Percentiles rank a stretch among this genome's conserved stretches.
These are phyloP conservation scores for Eupristina koningsbergeri DNA, from an alignment of 1,140 invertebrate genomes.

Conservation along the genomic window DNA sequence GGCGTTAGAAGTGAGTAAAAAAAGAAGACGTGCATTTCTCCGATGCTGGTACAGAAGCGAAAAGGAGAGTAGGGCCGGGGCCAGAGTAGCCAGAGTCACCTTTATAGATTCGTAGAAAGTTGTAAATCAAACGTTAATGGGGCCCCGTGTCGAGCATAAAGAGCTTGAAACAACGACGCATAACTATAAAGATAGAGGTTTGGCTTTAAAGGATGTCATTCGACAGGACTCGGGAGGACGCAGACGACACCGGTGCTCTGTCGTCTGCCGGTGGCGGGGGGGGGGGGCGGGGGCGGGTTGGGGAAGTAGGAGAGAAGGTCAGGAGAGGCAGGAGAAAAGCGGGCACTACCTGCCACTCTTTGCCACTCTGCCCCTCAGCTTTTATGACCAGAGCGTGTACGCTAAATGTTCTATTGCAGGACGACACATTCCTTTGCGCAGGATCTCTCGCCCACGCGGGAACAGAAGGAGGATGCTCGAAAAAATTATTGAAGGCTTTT, in stretches of 20 bases:
- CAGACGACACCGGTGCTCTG: background rate
- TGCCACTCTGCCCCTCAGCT: conserved; percentile 37
- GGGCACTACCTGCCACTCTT: background rate
- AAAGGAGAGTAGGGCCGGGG: background rate
- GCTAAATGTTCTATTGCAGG: conserved; percentile 8
- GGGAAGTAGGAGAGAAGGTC: conserved; percentile 34
- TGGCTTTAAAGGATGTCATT: conserved; percentile 53
- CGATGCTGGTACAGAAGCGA: conserved; percentile 6
- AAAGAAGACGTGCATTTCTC: conserved; percentile 25
- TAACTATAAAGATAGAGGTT: conserved; percentile 72
- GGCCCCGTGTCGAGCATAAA: conserved; percentile 69
- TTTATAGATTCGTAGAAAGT: conserved; percentile 74
- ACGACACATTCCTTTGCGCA: conserved; percentile 28
- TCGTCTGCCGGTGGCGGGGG: background rate
- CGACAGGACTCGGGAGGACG: conserved; percentile 15
- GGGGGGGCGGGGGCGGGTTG: background rate
- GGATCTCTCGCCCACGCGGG: background rate
- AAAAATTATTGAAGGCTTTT: conserved; percentile 19
- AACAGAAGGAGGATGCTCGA: background rate
- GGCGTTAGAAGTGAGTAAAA: background rate
- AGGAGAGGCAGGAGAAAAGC: conserved; percentile 27
- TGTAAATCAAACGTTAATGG: conserved; percentile 74
- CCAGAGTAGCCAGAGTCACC: conserved; percentile 60
- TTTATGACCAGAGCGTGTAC: conserved; percentile 39
- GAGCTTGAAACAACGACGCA: conserved; percentile 71